A percentile compares a stretch with the other conserved stretches of the same genome.
Conservation (phyloP, 2,888 invertebrate species). For the Acanthosoma haemorrhoidale region DNA sequence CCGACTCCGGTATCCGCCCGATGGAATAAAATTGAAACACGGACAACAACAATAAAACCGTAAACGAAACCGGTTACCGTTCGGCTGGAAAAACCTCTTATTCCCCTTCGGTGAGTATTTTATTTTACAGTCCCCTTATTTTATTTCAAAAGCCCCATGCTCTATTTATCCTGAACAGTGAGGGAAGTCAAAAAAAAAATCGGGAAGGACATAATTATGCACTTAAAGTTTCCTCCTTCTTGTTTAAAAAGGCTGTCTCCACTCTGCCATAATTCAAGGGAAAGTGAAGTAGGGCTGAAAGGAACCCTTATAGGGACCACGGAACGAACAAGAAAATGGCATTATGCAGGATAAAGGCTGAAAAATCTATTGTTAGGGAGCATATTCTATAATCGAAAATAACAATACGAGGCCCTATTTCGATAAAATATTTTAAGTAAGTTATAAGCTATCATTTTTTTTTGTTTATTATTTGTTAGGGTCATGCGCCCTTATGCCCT, state of each 20-base stretch:
- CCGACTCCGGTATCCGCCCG: background rate
- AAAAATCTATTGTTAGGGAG: no score
- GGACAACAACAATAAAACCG: slow-evolving; percentile 1
- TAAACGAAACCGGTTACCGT: background rate
- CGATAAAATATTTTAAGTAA: no score
- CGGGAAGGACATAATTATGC: background rate
- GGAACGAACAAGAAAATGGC: background rate
- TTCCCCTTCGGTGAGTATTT: background rate
- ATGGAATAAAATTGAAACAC: background rate
- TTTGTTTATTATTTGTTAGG: no score
- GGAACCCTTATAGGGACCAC: background rate
- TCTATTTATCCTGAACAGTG: background rate
- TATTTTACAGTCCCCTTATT: background rate
- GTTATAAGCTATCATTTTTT: no score
- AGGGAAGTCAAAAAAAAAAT: background rate
- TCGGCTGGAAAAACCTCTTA: background rate
- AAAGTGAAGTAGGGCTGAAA: background rate
- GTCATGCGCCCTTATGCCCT: no score
- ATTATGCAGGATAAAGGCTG: no score
- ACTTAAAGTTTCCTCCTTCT: background rate
- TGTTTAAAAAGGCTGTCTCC: background rate
- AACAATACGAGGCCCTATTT: no score
- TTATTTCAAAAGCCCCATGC: background rate
- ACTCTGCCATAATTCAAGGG: background rate
- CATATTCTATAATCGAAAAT: no score